phyloP scores from a whole-genome alignment of 2,888 invertebrate species.

The Leptopilina syphax region DNA sequence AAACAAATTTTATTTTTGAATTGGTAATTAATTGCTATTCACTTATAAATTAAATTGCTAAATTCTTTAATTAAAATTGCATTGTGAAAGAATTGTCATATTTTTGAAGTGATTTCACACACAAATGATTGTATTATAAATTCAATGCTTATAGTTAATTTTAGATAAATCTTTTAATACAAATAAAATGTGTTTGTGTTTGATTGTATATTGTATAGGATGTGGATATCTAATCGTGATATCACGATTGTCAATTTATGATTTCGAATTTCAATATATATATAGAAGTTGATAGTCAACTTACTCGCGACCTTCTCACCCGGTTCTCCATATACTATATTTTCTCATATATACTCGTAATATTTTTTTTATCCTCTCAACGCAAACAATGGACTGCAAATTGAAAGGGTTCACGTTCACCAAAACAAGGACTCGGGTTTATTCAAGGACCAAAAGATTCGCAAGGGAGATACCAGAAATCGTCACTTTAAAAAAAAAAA shows the following conservation, averaged over 20 bases:
- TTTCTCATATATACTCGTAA: not conserved
- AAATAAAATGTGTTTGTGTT: not conserved
- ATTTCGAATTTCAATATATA: not conserved
- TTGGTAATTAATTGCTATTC: no score
- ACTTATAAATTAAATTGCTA: no score
- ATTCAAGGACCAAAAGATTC: slow-evolving; percentile 29
- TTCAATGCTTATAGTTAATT: not conserved
- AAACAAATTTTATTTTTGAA: no score
- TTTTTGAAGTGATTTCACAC: not conserved
- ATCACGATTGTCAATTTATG: not conserved
- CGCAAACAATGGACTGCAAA: slow-evolving; percentile 26
- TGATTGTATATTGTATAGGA: no score
- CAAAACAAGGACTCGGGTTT: slow-evolving; percentile 23
- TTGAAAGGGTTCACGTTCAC: slow-evolving; percentile 26
- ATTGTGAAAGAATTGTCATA: not conserved
- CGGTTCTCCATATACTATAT: not conserved
- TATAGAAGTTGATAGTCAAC: slow-evolving; percentile 1
- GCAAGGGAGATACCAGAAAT: slow-evolving; percentile 22
- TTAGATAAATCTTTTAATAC: not conserved
- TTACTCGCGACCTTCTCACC: slow-evolving; percentile 11
- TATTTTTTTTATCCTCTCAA: not conserved
- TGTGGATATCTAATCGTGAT: slow-evolving; percentile 8
- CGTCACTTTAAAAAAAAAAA: not conserved
- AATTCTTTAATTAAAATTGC: no score
- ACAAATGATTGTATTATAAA: not conserved